Evolutionary conservation across 2,888 invertebrate species (phyloP).

Genomic region (Acanthosepion lycidas): DNA sequence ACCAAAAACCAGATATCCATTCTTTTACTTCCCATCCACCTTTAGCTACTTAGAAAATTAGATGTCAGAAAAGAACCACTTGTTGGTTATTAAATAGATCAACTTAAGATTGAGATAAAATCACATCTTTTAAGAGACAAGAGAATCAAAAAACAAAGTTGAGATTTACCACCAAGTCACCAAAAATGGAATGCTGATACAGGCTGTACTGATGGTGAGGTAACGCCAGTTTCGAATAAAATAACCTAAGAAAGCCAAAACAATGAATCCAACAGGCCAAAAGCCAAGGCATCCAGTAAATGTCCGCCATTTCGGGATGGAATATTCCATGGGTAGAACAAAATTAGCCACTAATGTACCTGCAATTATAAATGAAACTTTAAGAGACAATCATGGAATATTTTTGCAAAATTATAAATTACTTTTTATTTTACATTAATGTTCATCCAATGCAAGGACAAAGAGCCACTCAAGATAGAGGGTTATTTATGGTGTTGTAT

Average conservation of each 20-base stretch:
- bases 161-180: constrained; percentile 68
- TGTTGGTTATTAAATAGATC: no score
- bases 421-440: no score
- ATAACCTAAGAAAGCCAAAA: constrained; percentile 67
- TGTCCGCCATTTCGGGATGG: constrained; percentile 70
- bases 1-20: no score
- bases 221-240: constrained; percentile 70
- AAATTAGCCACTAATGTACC: constrained; percentile 72
- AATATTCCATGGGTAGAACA: constrained; percentile 72
- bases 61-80: no score
- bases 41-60: no score
- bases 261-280: constrained; percentile 72
- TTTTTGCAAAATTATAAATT: no score
- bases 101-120: no score
- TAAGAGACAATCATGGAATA: neutral
- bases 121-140: neutral
- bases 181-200: constrained; percentile 63
- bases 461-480: no score
- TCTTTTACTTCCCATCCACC: no score
- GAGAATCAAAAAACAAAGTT: neutral
- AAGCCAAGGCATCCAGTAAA: constrained; percentile 73
- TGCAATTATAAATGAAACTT: constrained; percentile 50
- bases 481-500: no score
- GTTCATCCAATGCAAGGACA: no score
- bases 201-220: constrained; percentile 65